These are phyloP conservation scores for Drosophila seguyi DNA, from an alignment of 1,140 invertebrate genomes.

Conservation along the genomic window DNA sequence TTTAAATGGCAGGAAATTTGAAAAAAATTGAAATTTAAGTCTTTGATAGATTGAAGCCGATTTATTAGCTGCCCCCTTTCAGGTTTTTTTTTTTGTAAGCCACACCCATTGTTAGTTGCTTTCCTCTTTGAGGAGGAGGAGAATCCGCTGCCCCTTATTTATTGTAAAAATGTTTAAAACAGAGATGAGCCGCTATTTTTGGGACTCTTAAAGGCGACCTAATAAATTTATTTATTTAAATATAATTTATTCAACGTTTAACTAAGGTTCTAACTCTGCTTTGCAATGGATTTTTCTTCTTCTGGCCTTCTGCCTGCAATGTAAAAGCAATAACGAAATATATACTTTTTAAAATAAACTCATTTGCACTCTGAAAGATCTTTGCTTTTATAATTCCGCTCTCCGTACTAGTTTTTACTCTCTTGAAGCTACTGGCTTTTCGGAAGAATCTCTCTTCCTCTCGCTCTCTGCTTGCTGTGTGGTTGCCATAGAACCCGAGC, in stretches of 20 bases:
- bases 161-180: conserved; percentile 17
- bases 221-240: neutral
- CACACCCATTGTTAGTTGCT: conserved; percentile 52
- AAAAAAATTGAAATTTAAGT: conserved; percentile 84
- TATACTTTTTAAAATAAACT: too few species aligned
- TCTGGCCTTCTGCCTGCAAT: too few species aligned
- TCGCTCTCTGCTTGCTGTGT: too few species aligned
- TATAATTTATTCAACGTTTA: neutral
- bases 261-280: neutral
- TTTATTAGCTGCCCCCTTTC: conserved; percentile 72
- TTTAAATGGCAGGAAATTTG: conserved; percentile 83
- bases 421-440: too few species aligned
- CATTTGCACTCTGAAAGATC: too few species aligned
- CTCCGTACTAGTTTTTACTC: too few species aligned
- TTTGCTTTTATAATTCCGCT: too few species aligned
- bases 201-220: neutral
- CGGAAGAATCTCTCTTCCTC: too few species aligned
- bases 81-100: neutral
- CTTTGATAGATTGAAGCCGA: conserved; percentile 79
- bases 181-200: conserved; percentile 1
- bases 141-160: conserved; percentile 5
- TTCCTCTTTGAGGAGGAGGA: conserved; percentile 8
- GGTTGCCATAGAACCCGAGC: too few species aligned
- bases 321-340: too few species aligned
- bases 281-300: too few species aligned